Evolutionary conservation across 2,888 invertebrate genomes (phyloP).

Genomic region (Opisthograptis luteolata): DNA sequence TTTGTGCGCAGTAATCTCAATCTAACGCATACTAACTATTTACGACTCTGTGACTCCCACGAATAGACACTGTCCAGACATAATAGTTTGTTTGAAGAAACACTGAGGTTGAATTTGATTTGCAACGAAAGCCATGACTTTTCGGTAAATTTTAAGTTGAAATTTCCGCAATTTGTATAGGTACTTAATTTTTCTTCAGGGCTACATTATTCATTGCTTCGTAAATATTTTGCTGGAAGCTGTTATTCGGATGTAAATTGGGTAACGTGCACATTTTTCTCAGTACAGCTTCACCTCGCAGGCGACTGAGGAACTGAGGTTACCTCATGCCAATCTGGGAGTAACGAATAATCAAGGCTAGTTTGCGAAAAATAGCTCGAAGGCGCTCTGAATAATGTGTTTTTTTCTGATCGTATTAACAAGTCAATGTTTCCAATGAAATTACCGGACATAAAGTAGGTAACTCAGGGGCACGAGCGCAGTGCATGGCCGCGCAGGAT

Average conservation of each 20-base stretch:
- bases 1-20: slow-evolving; percentile 19
- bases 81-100: slow-evolving; percentile 43
- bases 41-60: slow-evolving; percentile 20
- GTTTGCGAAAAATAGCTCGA: too few species aligned
- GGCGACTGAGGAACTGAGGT: too few species aligned
- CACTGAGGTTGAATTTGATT: slow-evolving; percentile 47
- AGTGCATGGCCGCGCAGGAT: too few species aligned
- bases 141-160: slow-evolving; percentile 16
- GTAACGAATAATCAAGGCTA: too few species aligned
- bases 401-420: too few species aligned
- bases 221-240: neutral
- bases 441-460: too few species aligned
- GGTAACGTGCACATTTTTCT: too few species aligned
- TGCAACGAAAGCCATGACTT: slow-evolving; percentile 45
- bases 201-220: neutral
- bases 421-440: too few species aligned
- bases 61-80: slow-evolving; percentile 54
- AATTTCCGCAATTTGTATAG: slow-evolving; percentile 1
- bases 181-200: neutral
- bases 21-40: slow-evolving; percentile 8
- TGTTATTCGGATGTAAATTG: neutral
- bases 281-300: too few species aligned
- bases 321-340: too few species aligned
- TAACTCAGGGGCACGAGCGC: too few species aligned
- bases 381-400: too few species aligned